Conservation (phyloP, 2,113 vertebrate genomes). For the Lamprologus speciosus region DNA sequence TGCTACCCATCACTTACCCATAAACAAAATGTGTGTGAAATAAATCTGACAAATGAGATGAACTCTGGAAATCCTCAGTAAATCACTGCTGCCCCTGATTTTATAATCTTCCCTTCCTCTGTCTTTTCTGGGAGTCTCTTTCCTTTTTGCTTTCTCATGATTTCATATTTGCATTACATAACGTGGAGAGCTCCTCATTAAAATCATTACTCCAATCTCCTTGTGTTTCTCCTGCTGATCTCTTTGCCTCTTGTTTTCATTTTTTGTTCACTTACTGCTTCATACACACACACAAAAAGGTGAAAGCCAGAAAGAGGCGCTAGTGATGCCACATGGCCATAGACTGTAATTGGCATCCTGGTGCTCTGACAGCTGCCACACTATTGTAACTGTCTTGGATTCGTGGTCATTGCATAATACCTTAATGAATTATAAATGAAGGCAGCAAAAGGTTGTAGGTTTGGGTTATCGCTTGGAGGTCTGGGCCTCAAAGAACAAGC, state of each 20-base stretch:
- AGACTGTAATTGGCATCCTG: slow-evolving; percentile 55
- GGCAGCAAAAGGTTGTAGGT: slow-evolving; percentile 1
- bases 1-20: slow-evolving; percentile 13
- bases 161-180: background rate
- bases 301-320: slow-evolving; percentile 21
- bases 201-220: background rate
- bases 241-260: background rate
- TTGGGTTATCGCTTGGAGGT: background rate
- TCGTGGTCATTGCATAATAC: slow-evolving; percentile 49
- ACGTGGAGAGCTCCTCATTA: background rate
- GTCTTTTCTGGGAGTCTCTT: background rate
- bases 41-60: slow-evolving; percentile 12
- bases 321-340: slow-evolving; percentile 18
- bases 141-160: background rate
- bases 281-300: background rate
- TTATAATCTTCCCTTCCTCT: background rate
- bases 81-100: slow-evolving; percentile 16
- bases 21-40: slow-evolving; percentile 1
- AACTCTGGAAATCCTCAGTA: slow-evolving; percentile 20
- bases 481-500: background rate
- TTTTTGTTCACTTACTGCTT: background rate
- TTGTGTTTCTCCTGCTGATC: background rate
- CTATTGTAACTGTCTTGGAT: slow-evolving; percentile 25
- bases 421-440: slow-evolving; percentile 43
- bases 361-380: slow-evolving; percentile 57